phyloP scores from a whole-genome alignment of 2,888 invertebrate species.

The Chouioia cunea region DNA sequence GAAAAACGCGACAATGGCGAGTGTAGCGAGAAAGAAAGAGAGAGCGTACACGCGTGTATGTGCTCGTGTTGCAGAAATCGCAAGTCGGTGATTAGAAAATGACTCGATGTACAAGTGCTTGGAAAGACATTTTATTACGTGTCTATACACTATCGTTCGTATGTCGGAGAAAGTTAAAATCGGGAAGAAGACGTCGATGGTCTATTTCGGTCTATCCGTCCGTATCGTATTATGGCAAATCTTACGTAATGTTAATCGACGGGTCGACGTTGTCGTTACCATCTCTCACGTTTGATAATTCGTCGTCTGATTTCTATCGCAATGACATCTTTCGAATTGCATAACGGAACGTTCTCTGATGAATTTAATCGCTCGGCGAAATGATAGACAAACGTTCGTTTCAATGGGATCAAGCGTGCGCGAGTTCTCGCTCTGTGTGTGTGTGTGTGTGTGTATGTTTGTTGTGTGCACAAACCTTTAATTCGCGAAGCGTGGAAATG shows the following conservation, averaged over 20 bases:
- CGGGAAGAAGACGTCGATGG: too few relatives aligned
- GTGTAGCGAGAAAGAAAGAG: neutral
- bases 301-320: too few relatives aligned
- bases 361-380: neutral
- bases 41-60: neutral
- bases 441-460: too few relatives aligned
- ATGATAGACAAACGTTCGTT: too few relatives aligned
- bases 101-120: neutral
- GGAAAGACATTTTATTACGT: too few relatives aligned
- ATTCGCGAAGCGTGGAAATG: slow-evolving; percentile 80
- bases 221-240: neutral
- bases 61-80: slow-evolving; percentile 26
- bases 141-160: too few relatives aligned
- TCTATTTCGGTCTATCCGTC: too few relatives aligned
- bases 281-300: too few relatives aligned
- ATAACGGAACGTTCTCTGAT: neutral
- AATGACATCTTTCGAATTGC: too few relatives aligned
- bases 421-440: too few relatives aligned
- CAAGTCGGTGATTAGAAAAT: slow-evolving; percentile 28
- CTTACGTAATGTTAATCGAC: neutral
- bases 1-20: slow-evolving; percentile 17
- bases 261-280: neutral
- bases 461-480: slow-evolving; percentile 73
- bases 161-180: too few relatives aligned
- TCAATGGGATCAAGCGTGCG: too few relatives aligned